Percentiles rank a stretch among this genome's conserved stretches.
These are phyloP conservation scores for Enteromius trimaculatus DNA, from an alignment of 2,797 vertebrate genomes.

Conservation along the genomic window DNA sequence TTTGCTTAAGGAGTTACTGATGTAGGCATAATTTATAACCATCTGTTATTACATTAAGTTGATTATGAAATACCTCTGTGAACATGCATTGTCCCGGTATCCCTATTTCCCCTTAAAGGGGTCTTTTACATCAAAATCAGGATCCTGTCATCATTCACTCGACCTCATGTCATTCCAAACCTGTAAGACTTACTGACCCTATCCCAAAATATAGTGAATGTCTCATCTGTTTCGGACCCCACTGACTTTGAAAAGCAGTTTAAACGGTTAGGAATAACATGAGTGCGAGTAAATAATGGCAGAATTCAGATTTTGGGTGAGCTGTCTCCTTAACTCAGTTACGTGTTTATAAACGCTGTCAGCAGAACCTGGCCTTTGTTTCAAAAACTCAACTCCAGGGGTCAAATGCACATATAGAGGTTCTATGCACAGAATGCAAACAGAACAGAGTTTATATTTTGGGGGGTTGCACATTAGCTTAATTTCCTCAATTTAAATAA, in stretches of 20 bases:
- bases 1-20: conserved; percentile 41
- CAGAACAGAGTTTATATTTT: conserved; percentile 29
- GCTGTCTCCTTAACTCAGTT: not conserved
- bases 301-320: not conserved
- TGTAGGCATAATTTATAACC: conserved; percentile 26
- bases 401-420: conserved; percentile 38
- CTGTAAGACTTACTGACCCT: not conserved
- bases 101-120: conserved; percentile 14
- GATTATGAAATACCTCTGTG: conserved; percentile 41
- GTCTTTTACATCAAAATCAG: not conserved
- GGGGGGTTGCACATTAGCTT: conserved; percentile 50
- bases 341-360: conserved; percentile 14
- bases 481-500: conserved; percentile 46
- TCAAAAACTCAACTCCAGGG: conserved; percentile 16
- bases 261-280: not conserved
- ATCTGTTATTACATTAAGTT: conserved; percentile 22
- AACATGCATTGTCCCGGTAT: conserved; percentile 33
- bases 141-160: not conserved
- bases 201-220: not conserved
- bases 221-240: not conserved
- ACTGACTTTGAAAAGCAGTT: not conserved
- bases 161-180: conserved; percentile 11
- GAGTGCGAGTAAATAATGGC: not conserved
- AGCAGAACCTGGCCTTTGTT: conserved; percentile 14
- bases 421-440: conserved; percentile 49